Percentiles rank a stretch among this genome's conserved stretches.
These are phyloP conservation scores for Drosophila suboccidentalis DNA, from an alignment of 2,888 invertebrate genomes.

Conservation along the genomic window DNA sequence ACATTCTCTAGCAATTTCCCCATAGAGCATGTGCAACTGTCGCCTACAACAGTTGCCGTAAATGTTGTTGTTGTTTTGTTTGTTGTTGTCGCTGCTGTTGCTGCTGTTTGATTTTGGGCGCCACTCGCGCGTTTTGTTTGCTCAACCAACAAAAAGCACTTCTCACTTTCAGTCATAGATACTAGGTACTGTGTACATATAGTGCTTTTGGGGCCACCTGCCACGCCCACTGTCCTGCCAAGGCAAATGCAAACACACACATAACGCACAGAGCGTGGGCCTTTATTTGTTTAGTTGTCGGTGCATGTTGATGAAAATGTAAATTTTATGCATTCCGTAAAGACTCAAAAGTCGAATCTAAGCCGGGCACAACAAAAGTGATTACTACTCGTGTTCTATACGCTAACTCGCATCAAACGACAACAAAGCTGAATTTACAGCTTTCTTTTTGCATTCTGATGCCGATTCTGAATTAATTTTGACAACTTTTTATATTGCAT, in stretches of 20 bases:
- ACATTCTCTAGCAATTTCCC: slow-evolving; percentile 24
- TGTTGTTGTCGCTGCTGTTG: slow-evolving; percentile 36
- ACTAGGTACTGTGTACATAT: slow-evolving; percentile 47
- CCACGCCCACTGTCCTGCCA: slow-evolving; percentile 25
- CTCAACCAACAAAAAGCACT: slow-evolving; percentile 71
- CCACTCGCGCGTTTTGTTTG: slow-evolving; percentile 73
- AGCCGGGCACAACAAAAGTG: slow-evolving; percentile 33
- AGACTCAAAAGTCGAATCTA: slow-evolving; percentile 40
- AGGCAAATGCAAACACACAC: slow-evolving; percentile 46
- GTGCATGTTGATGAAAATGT: slow-evolving; percentile 76
- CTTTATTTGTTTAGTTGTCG: slow-evolving; percentile 56
- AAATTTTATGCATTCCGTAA: slow-evolving; percentile 73
- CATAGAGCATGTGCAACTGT: slow-evolving; percentile 58
- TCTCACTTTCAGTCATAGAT: slow-evolving; percentile 74
- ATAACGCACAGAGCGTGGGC: slow-evolving; percentile 18
- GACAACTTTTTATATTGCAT: slow-evolving; percentile 4
- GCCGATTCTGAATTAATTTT: slow-evolving; percentile 4
- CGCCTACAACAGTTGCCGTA: slow-evolving; percentile 64
- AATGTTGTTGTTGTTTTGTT: slow-evolving; percentile 34
- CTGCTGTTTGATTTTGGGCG: slow-evolving; percentile 67
- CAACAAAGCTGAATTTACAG: slow-evolving; percentile 28
- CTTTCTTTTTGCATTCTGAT: slow-evolving; percentile 9
- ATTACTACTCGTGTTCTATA: slow-evolving; percentile 44
- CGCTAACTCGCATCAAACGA: slow-evolving; percentile 21
- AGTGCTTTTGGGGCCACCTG: slow-evolving; percentile 36